Conservation (phyloP, 37 sponge, comb jelly and placozoan species). For the Halichondria panicea region DNA sequence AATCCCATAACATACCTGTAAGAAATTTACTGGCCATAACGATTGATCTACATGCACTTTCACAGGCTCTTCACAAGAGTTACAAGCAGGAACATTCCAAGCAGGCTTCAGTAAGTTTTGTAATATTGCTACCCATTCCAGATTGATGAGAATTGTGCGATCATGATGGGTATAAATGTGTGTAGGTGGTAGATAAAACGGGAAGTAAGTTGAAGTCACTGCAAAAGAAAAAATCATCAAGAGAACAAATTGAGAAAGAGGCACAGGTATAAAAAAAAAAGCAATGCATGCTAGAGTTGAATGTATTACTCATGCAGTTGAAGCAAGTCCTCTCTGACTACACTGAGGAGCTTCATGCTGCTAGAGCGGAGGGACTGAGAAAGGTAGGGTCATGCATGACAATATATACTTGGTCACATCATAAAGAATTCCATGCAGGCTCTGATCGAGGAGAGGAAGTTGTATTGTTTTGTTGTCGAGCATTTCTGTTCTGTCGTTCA, state of each 20-base stretch:
- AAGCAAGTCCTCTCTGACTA: conserved; percentile 30
- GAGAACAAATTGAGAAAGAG: conserved; percentile 17
- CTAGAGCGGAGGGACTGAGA: conserved; percentile 62
- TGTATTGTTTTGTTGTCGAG: conserved; percentile 70
- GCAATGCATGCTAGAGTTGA: background rate
- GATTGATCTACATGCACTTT: background rate
- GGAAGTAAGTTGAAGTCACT: background rate
- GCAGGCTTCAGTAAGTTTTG: conserved; percentile 46
- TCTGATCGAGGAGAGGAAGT: conserved; percentile 67
- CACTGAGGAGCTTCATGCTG: conserved; percentile 34
- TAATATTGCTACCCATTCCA: background rate
- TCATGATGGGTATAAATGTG: background rate
- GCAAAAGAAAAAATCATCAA: conserved; percentile 40
- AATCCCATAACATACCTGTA: conserved; percentile 42
- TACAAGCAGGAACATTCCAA: conserved; percentile 49
- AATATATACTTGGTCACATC: background rate
- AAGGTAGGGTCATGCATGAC: conserved; percentile 20
- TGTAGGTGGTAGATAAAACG: conserved; percentile 15
- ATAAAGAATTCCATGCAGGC: conserved; percentile 27
- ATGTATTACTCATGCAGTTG: conserved; percentile 14
- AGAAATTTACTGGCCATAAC: background rate
- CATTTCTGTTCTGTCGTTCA: conserved; percentile 45
- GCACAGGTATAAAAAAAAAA: conserved; percentile 16
- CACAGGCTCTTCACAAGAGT: conserved; percentile 43
- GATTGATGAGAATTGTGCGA: background rate